Base-by-base conservation (phyloP, 1,140 invertebrate species). In the Nautilus pompilius region DNA sequence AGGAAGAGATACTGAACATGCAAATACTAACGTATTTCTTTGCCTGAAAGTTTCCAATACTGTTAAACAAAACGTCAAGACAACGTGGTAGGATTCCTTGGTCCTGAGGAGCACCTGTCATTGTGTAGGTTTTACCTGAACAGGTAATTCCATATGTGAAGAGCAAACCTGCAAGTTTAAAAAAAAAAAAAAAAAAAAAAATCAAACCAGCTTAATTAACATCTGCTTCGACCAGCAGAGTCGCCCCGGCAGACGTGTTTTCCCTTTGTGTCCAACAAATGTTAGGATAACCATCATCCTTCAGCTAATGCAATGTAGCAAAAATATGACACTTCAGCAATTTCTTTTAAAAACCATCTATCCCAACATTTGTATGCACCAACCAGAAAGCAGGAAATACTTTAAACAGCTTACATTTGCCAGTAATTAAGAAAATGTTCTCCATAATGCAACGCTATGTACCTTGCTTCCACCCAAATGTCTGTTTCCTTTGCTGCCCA, bases 121-220 rank as follows among this genome's bases (percentile, higher is more conserved):
- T 96, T 1, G 95, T 98, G 75, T 90, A 95, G 0, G 96, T 98
- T 84, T 99, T 87, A 0, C 96, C 96, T 67, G 95, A 97, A 1
- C 93, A 93, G 4, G 96, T 98, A 2, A 98, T 92, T 26, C 96
- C 96, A 80, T 99, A 98, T 0, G 95, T 93, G 78, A 98, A 98
- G 5, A 99, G 65, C 8, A 82, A 59, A 17, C 77, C 80, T 82
- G 60, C n/a, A n/a, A n/a, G n/a, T n/a, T n/a, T n/a, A n/a, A n/a
- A n/a, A n/a, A n/a, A n/a, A n/a, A n/a, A 0, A 46, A 60, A 65
- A 57, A 28, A 55, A 48, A 6, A 64, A 5, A 63, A 54, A 34
- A 36, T 20, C n/a, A n/a, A 8, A 10, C n/a, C 8, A n/a, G n/a
- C 8, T 41, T n/a, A 41, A n/a, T 10, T 10, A 41, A 10, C n/a